Evolutionary conservation across 2,113 vertebrate species (phyloP), one percentile per base, ranked within the genome.

Genomic region (Vanacampus margaritifer): DNA sequence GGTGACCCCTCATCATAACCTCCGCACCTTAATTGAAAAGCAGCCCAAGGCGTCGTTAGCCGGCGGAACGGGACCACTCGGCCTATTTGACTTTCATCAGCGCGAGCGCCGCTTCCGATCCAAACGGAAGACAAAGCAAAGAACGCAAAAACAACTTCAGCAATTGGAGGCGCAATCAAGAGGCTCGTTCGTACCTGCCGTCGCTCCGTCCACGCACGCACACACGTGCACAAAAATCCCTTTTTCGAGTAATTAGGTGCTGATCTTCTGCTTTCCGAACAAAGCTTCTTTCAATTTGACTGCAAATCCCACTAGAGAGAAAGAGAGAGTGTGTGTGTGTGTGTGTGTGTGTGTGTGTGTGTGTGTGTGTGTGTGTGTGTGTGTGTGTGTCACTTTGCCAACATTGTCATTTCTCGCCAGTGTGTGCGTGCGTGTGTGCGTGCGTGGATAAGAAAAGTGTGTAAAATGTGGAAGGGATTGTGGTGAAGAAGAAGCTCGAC

Each of bases 1-100:
- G 48, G 69, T 86, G 87, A 79, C 87, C 86, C 68, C 32, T 2
- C 16, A 16, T 17, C 54, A 5, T 17, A 32, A 6, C 54, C 16
- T 10, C 16, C 57, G 3, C 68, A 72, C 57, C 82, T 72, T 80
- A 83, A 86, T 81, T 86, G 81, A 90, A 86, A 84, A 79, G 6
- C 72, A 80, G 71, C 65, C 61, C 13, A 21, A 80, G 82, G 82
- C 79, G 77, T 79, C 76, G 84, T 88, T 88, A 85, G 81, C 72
- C 72, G 7, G 74, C 53, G 74, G 81, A 86, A 83, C 23, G 23
- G 51, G 51, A 54, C 23, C 51, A 11, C 10, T 83, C 85, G 71
- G 80, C 64, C 68, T 76, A 74, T 73, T 79, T 79, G 79, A 83
- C 54, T 12, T 76, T 81, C 66, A 86, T 88, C 84, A 84, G 64